Percentiles rank a stretch among this genome's conserved stretches.
phyloP scores from a whole-genome alignment of 1,140 invertebrate species.

The Dendroctonus ponderosae region DNA sequence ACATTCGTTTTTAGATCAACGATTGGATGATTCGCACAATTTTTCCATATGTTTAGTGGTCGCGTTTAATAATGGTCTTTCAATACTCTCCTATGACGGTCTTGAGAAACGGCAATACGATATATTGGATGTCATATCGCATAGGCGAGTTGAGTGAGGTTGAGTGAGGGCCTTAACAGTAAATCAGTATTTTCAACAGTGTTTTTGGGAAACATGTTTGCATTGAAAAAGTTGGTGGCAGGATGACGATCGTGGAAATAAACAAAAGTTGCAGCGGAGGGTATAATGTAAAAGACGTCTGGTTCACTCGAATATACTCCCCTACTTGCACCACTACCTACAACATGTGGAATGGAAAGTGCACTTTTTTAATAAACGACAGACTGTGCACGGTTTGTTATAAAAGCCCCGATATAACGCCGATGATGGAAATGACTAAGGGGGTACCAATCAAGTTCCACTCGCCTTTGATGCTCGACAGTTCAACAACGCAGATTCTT shows the following conservation, averaged over 20 bases:
- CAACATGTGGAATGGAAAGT: slow-evolving; percentile 45
- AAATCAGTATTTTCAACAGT: slow-evolving; percentile 36
- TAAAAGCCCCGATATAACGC: slow-evolving; percentile 33
- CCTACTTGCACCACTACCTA: slow-evolving; percentile 44
- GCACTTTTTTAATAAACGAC: slow-evolving; percentile 45
- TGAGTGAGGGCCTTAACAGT: neutral
- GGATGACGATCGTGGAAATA: slow-evolving; percentile 43
- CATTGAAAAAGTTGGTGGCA: slow-evolving; percentile 44
- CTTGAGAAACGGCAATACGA: slow-evolving; percentile 27
- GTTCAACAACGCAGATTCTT: slow-evolving; percentile 39
- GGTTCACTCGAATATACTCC: slow-evolving; percentile 47
- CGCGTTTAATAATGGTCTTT: slow-evolving; percentile 29
- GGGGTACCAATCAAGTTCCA: slow-evolving; percentile 37
- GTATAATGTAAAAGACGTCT: slow-evolving; percentile 41
- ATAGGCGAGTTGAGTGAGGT: slow-evolving; percentile 25
- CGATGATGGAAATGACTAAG: slow-evolving; percentile 38
- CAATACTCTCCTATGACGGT: slow-evolving; percentile 34
- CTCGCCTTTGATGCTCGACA: slow-evolving; percentile 30
- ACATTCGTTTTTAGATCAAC: slow-evolving; percentile 19
- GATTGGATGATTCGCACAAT: slow-evolving; percentile 24
- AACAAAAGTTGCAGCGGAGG: slow-evolving; percentile 27
- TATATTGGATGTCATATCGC: slow-evolving; percentile 34
- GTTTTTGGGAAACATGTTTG: slow-evolving; percentile 46
- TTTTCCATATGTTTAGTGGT: slow-evolving; percentile 30
- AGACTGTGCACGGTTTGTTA: slow-evolving; percentile 43